phyloP scores from a whole-genome alignment of 64 coral and sea anemone species.

The Orbicella faveolata region DNA sequence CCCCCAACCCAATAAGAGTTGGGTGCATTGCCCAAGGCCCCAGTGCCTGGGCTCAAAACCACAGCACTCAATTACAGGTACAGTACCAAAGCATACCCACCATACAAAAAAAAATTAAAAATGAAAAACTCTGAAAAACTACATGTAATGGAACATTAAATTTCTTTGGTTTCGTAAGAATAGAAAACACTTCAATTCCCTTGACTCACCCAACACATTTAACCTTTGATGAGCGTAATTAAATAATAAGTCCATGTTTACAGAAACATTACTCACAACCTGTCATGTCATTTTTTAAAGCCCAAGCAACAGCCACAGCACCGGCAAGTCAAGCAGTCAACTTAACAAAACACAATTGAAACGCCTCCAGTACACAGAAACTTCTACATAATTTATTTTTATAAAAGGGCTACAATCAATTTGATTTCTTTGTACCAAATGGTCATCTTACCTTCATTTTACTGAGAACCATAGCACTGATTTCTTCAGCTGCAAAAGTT shows the following conservation, averaged over 20 bases:
- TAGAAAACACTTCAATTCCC: no score
- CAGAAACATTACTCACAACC: background rate
- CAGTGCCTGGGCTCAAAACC: no score
- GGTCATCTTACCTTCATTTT: constrained; percentile 95
- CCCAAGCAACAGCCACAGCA: constrained; percentile 3
- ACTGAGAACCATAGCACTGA: constrained; percentile 97
- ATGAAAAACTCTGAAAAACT: no score
- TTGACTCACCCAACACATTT: no score
- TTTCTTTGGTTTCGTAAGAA: no score
- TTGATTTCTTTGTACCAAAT: background rate
- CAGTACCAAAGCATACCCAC: no score
- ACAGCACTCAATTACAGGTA: no score
- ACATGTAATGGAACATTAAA: no score
- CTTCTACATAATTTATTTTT: background rate
- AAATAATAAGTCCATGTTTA: background rate
- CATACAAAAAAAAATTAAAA: background rate
- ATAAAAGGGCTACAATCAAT: background rate
- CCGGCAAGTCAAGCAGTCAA: constrained; percentile 1
- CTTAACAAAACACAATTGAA: no score
- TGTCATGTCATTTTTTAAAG: background rate
- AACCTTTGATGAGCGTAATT: background rate
- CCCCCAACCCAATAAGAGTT: no score
- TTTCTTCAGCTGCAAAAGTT: constrained; percentile 97
- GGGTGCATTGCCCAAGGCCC: no score
- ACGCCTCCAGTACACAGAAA: no score